phyloP scores from a whole-genome alignment of 2,888 invertebrate species.

The Prosopocoilus inquinatus region DNA sequence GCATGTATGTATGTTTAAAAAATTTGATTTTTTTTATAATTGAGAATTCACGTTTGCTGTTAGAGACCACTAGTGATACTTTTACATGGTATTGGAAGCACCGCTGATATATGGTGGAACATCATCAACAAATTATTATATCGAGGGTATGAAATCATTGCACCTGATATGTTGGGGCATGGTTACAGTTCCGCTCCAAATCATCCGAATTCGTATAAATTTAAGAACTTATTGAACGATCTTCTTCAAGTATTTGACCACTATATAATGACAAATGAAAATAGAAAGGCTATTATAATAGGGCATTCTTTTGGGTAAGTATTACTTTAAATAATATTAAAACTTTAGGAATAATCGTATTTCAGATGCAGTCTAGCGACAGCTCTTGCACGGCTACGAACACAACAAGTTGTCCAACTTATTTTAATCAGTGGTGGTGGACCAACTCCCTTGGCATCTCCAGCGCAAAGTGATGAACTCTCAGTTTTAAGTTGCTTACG shows the following conservation, averaged over 20 bases:
- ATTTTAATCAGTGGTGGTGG: slow-evolving; percentile 67
- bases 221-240: slow-evolving; percentile 59
- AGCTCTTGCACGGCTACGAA: slow-evolving; percentile 58
- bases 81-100: slow-evolving; percentile 67
- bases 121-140: slow-evolving; percentile 59
- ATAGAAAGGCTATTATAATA: slow-evolving; percentile 57
- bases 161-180: slow-evolving; percentile 67
- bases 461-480: slow-evolving; percentile 52
- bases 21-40: not conserved
- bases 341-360: slow-evolving; percentile 11
- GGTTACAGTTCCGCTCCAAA: slow-evolving; percentile 63
- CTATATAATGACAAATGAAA: slow-evolving; percentile 54
- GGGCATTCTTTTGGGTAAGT: slow-evolving; percentile 69
- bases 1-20: slow-evolving; percentile 6
- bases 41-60: slow-evolving; percentile 7
- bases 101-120: slow-evolving; percentile 61
- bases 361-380: slow-evolving; percentile 63
- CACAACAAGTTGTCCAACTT: slow-evolving; percentile 58
- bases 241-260: slow-evolving; percentile 60
- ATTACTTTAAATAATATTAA: no score
- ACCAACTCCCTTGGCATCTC: slow-evolving; percentile 64
- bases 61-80: slow-evolving; percentile 59
- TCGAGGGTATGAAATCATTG: slow-evolving; percentile 62
- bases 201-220: slow-evolving; percentile 56
- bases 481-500: slow-evolving; percentile 54